Conservation (phyloP, 1,140 invertebrate species). For the Drosophila serrata region DNA sequence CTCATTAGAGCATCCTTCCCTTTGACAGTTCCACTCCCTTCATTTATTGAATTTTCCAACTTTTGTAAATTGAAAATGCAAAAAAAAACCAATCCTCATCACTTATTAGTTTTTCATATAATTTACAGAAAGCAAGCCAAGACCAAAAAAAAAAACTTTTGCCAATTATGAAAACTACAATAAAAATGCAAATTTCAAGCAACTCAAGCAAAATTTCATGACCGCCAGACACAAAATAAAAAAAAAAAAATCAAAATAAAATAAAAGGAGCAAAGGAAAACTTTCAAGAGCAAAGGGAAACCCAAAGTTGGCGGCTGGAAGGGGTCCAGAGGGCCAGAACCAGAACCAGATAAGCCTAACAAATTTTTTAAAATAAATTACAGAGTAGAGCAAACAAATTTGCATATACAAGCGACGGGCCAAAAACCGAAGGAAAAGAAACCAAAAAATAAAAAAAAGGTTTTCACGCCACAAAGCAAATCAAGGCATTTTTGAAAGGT, state of each 20-base stretch:
- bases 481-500: conserved; percentile 76
- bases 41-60: conserved; percentile 49
- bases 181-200: conserved; percentile 75
- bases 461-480: conserved; percentile 81
- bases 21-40: conserved; percentile 19
- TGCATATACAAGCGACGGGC: conserved; percentile 68
- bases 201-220: conserved; percentile 65
- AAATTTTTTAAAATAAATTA: conserved; percentile 84
- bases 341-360: conserved; percentile 76
- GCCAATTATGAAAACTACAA: conserved; percentile 78
- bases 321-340: conserved; percentile 23
- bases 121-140: conserved; percentile 57
- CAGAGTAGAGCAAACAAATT: conserved; percentile 83
- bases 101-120: conserved; percentile 78
- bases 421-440: conserved; percentile 39
- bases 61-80: conserved; percentile 33
- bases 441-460: conserved; percentile 30
- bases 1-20: conserved; percentile 15
- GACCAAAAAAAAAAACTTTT: conserved; percentile 59
- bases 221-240: conserved; percentile 46
- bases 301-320: conserved; percentile 21
- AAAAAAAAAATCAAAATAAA: conserved; percentile 20
- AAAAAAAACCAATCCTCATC: conserved; percentile 67
- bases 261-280: conserved; percentile 18
- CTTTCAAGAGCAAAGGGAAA: conserved; percentile 45